These are phyloP conservation scores for Carpatolechia fugitivella DNA, from an alignment of 2,888 invertebrate species.

Conservation along the genomic window DNA sequence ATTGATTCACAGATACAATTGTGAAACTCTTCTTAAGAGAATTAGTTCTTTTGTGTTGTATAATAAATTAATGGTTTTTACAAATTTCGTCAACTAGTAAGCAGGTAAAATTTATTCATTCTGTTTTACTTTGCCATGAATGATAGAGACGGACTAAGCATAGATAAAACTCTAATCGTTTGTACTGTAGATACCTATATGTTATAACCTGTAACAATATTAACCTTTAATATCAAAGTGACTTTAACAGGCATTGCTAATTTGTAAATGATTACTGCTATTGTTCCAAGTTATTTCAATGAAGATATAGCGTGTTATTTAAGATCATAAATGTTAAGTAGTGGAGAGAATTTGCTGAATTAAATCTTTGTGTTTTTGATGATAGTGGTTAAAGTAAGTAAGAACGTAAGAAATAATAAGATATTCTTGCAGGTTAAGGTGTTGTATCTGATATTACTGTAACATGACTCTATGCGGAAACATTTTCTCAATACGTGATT, in stretches of 20 bases:
- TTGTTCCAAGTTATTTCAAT: conserved; percentile 34
- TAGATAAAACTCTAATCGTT: too few species aligned
- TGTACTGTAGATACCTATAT: conserved; percentile 2
- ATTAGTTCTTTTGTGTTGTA: conserved; percentile 42
- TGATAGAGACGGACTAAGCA: conserved; percentile 11
- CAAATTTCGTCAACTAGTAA: too few species aligned
- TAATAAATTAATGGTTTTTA: conserved; percentile 32
- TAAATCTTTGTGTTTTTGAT: conserved; percentile 22
- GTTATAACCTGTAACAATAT: conserved; percentile 18
- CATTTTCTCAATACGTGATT: neutral
- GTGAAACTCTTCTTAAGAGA: conserved; percentile 44
- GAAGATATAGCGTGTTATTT: conserved; percentile 43
- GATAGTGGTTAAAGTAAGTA: too few species aligned
- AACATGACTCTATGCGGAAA: neutral
- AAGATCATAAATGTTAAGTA: conserved; percentile 47
- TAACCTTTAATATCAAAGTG: conserved; percentile 20
- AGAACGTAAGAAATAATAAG: too few species aligned
- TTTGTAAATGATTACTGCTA: conserved; percentile 32
- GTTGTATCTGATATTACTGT: too few species aligned
- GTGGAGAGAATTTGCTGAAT: conserved; percentile 35
- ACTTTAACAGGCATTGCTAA: conserved; percentile 29
- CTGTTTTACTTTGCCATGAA: conserved; percentile 1
- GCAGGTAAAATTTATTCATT: too few species aligned
- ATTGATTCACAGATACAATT: conserved; percentile 42
- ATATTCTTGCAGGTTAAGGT: too few species aligned